phyloP scores from a whole-genome alignment of 2,113 vertebrate genomes.

The Theropithecus gelada region DNA sequence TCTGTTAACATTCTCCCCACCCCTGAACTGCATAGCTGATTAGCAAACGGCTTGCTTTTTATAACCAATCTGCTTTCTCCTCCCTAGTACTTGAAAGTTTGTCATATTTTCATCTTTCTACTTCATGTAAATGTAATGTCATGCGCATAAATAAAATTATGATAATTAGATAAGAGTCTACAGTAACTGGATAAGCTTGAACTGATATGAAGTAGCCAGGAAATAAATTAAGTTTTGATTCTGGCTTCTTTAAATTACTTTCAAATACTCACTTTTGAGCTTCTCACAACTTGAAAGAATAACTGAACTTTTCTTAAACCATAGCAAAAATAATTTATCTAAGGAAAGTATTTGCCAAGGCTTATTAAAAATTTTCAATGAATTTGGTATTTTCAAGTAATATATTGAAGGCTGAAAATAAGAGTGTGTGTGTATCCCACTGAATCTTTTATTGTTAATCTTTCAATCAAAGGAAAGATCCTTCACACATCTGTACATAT shows the following conservation, averaged over 20 bases:
- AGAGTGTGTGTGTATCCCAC: neutral
- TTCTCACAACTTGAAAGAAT: conserved; percentile 39
- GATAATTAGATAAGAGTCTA: conserved; percentile 49
- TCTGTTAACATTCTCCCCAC: neutral
- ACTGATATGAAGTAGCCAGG: conserved; percentile 31
- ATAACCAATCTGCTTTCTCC: conserved; percentile 2
- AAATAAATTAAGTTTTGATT: conserved; percentile 61
- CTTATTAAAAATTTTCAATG: conserved; percentile 50
- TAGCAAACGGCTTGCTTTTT: neutral
- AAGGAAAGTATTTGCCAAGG: conserved; percentile 46
- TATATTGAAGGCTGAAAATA: conserved; percentile 25
- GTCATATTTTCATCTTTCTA: conserved; percentile 58
- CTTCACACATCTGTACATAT: neutral
- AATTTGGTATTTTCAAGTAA: conserved; percentile 36
- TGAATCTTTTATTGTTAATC: neutral
- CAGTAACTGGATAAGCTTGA: conserved; percentile 27
- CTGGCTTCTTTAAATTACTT: conserved; percentile 66
- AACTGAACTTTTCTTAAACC: conserved; percentile 56
- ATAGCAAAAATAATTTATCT: neutral
- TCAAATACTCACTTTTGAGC: conserved; percentile 13
- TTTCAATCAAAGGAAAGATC: conserved; percentile 50
- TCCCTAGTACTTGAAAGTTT: neutral
- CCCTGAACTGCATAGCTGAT: neutral
- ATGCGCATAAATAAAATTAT: conserved; percentile 68
- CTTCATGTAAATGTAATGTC: conserved; percentile 49